Evolutionary conservation across 2,888 invertebrate genomes (phyloP).

Genomic region (Leptogaster cylindrica): DNA sequence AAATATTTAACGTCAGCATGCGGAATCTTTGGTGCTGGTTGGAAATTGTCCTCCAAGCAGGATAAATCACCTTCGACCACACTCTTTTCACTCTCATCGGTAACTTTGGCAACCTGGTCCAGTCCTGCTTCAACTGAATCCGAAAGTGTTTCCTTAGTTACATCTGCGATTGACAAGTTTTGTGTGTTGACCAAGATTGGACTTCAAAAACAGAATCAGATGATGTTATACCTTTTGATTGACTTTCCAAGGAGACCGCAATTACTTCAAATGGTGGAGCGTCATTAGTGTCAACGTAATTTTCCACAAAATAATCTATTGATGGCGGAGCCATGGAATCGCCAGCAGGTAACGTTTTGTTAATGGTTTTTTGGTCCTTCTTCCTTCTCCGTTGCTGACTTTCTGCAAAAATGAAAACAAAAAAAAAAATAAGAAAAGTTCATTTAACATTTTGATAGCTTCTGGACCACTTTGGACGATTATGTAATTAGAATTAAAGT

Average conservation of each 20-base stretch:
- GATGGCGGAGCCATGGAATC: constrained; percentile 43
- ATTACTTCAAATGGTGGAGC: constrained; percentile 38
- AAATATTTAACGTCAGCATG: constrained; percentile 49
- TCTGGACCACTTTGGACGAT: too few relatives aligned
- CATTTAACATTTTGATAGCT: too few relatives aligned
- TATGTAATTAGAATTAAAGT: too few relatives aligned
- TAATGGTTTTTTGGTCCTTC: not conserved
- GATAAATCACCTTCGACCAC: constrained; percentile 48
- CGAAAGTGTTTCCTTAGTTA: not conserved
- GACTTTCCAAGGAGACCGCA: constrained; percentile 44
- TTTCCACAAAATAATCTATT: constrained; percentile 46
- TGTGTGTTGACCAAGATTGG: constrained; percentile 24
- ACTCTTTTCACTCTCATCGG: not conserved
- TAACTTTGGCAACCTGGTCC: not conserved
- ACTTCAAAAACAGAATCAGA: constrained; percentile 21
- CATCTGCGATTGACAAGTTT: constrained; percentile 20
- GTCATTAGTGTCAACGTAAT: constrained; percentile 43
- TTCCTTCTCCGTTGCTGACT: constrained; percentile 10
- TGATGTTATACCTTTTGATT: constrained; percentile 19
- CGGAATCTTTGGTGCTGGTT: constrained; percentile 47
- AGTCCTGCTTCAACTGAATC: not conserved
- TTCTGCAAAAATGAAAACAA: not conserved
- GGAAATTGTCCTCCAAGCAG: constrained; percentile 47
- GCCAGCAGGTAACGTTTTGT: not conserved
- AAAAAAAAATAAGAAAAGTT: constrained; percentile 9